phyloP scores from a whole-genome alignment of 2,888 invertebrate genomes.

The Mylabris sibirica region DNA sequence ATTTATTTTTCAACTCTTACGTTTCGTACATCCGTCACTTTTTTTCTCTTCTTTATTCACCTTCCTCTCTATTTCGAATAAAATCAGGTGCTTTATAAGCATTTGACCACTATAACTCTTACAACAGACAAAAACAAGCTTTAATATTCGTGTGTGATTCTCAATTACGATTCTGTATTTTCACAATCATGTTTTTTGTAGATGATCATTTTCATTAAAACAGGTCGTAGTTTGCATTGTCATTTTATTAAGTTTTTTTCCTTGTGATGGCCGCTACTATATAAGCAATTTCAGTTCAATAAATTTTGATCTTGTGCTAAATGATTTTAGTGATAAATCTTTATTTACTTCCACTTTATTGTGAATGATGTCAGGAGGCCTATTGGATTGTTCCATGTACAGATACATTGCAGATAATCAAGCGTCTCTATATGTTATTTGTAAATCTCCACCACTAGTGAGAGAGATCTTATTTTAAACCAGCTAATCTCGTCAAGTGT shows the following conservation, averaged over 20 bases:
- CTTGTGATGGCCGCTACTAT: slow-evolving; percentile 16
- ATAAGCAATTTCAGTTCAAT: slow-evolving; percentile 25
- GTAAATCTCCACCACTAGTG: background rate
- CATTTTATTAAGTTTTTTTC: slow-evolving; percentile 21
- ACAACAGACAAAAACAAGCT: background rate
- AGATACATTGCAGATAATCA: background rate
- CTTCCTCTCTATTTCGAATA: background rate
- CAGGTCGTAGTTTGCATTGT: background rate
- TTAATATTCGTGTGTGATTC: background rate
- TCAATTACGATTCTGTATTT: background rate
- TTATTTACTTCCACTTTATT: slow-evolving; percentile 39
- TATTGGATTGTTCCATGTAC: background rate
- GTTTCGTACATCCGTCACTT: slow-evolving; percentile 24
- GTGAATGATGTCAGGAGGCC: slow-evolving; percentile 39
- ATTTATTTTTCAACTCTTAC: slow-evolving; percentile 33
- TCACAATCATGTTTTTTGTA: too few species aligned
- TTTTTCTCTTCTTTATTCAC: background rate
- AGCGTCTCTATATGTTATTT: background rate
- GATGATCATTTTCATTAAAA: too few species aligned
- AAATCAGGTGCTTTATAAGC: background rate
- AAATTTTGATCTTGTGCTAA: slow-evolving; percentile 42
- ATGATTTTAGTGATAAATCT: slow-evolving; percentile 37
- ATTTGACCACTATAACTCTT: background rate
- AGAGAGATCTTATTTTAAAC: background rate
- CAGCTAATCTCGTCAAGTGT: background rate